Base-by-base conservation (phyloP, 1,140 invertebrate species). In the Aphelenchoides fujianensis region DNA sequence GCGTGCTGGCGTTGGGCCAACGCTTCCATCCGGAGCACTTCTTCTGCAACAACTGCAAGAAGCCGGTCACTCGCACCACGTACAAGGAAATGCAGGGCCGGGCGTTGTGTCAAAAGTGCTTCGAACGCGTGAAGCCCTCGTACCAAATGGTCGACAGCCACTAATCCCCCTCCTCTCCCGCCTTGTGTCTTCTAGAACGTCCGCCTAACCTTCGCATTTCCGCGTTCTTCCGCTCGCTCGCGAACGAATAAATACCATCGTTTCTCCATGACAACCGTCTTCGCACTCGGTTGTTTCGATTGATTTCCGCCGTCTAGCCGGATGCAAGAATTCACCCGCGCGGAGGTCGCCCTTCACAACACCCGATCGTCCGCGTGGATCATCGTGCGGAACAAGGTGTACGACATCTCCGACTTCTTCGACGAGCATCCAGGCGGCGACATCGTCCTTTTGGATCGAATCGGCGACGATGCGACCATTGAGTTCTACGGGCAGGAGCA, bases 21-120 rank as follows among this genome's bases (percentile, higher is more conserved):
- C 98, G 98, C 86, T 98, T 97, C 88, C 95, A 98, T 86, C 95
- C 95, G 0, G 95, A 98, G 86, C 95, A 98, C 86, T 98, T 98
- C 84, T 93, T 95, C 0, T 97, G 94, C 86, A 94, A 94, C 1
- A 97, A 96, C 86, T 98, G 95, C 82, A 87, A 97, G 72, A 93
- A 95, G 82, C 94, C 97, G 85, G 88, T 98, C 64, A 97, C 97
- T 86, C 98, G 97, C 85, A 90, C 95, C 74, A 98, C 94, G 0
- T 98, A 98, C 86, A 98, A 98, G 85, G 93, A 95, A 85, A 92
- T 95, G 82, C 95, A 95, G 81, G 94, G 97, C 81, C 97, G 97
- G 84, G 95, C 95, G 0, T 98, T 97, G 86, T 98, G 95, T 86
- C 95, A 98, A 84, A 88, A 89, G 37, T 98, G 95, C 86, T 98